phyloP scores from a whole-genome alignment of 1,140 invertebrate genomes.

The Sminthurinus signatus region DNA sequence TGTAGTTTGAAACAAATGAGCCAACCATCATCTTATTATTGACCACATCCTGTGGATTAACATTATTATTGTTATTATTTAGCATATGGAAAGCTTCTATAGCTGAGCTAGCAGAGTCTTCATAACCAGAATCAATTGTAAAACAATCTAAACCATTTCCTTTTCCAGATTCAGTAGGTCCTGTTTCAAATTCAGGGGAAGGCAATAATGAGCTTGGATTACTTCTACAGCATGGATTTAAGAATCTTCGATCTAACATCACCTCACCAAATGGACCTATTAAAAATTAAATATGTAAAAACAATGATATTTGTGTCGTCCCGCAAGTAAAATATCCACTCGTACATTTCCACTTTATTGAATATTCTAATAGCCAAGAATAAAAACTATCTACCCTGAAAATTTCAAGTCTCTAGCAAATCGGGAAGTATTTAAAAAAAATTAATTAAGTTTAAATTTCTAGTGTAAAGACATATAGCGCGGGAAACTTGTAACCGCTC shows the following conservation, averaged over 20 bases:
- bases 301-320: too few relatives aligned
- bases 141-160: slow-evolving; percentile 53
- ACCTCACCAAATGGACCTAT: slow-evolving; percentile 55
- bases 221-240: slow-evolving; percentile 39
- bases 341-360: too few relatives aligned
- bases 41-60: neutral
- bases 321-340: too few relatives aligned
- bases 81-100: slow-evolving; percentile 35
- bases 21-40: slow-evolving; percentile 5
- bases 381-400: too few relatives aligned
- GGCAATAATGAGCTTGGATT: slow-evolving; percentile 46
- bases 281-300: too few relatives aligned
- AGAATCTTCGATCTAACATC: slow-evolving; percentile 20
- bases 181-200: slow-evolving; percentile 45
- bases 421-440: too few relatives aligned
- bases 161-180: slow-evolving; percentile 30
- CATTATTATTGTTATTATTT: neutral
- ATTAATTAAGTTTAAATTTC: too few relatives aligned
- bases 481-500: too few relatives aligned
- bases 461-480: too few relatives aligned
- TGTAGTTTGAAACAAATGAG: slow-evolving; percentile 1
- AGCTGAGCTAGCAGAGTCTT: slow-evolving; percentile 56
- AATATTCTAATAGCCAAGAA: too few relatives aligned
- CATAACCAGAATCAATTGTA: slow-evolving; percentile 58
- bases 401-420: too few relatives aligned